A percentile compares a stretch with the other conserved stretches of the same genome.
Evolutionary conservation across 2,797 vertebrate genomes (phyloP).

Genomic region (Hafferia zeledoni): DNA sequence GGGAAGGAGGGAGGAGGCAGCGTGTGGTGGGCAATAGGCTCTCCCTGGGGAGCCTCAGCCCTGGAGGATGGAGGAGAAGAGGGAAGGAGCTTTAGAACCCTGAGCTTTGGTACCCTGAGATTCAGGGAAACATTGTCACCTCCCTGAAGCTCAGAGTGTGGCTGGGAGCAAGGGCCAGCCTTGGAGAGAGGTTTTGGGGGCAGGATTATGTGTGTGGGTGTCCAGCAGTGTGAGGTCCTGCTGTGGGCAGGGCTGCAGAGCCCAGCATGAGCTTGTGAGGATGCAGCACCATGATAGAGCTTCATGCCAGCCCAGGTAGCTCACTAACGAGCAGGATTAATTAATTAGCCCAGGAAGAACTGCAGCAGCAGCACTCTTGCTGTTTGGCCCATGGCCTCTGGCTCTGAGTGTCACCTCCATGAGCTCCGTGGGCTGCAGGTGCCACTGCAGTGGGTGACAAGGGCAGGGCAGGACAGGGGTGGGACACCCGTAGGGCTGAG

Average conservation of each 20-base stretch:
- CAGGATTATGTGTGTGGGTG: rapidly evolving
- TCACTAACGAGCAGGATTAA: neutral
- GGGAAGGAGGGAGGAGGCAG: neutral
- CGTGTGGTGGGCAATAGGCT: rapidly evolving
- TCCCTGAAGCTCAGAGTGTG: neutral
- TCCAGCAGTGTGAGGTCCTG: rapidly evolving
- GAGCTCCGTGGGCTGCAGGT: neutral
- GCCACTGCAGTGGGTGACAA: rapidly evolving
- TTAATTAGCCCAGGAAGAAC: neutral
- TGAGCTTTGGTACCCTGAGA: neutral
- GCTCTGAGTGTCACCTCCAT: neutral
- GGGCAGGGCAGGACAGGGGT: neutral
- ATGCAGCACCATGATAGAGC: neutral
- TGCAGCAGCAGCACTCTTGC: rapidly evolving
- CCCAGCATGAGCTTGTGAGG: rapidly evolving
- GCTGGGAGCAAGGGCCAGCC: neutral
- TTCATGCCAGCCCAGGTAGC: neutral
- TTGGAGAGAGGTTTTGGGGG: neutral
- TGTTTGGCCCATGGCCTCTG: neutral
- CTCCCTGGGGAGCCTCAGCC: neutral
- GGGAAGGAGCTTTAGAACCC: neutral
- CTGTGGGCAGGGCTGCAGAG: neutral
- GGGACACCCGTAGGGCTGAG: neutral
- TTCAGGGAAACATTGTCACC: rapidly evolving
- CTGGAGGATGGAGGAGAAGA: neutral